Percentiles rank a stretch among this genome's conserved stretches.
phyloP scores from a whole-genome alignment of 2,888 invertebrate genomes.

The Nemurella pictetii region DNA sequence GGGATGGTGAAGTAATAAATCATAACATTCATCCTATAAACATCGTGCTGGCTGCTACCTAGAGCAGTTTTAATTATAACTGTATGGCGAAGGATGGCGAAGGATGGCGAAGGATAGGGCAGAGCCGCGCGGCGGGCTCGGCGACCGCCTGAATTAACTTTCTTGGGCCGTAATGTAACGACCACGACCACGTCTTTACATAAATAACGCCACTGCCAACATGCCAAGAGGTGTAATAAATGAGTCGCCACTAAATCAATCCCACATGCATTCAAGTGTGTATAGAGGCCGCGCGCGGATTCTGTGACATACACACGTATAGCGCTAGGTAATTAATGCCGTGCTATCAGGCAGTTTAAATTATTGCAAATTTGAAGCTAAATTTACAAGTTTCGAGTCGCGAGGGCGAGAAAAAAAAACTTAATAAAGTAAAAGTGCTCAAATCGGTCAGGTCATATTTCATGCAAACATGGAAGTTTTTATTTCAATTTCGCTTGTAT shows the following conservation, averaged over 20 bases:
- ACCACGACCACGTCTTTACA: conserved; percentile 24
- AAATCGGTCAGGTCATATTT: not conserved
- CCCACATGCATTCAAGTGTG: conserved; percentile 2
- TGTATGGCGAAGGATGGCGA: not conserved
- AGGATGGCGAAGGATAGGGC: not conserved
- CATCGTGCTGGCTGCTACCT: conserved; percentile 8
- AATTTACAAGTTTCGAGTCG: not conserved
- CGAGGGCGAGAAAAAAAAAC: not conserved
- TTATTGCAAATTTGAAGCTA: not conserved
- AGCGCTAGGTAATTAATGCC: not conserved
- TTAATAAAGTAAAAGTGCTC: conserved; percentile 16
- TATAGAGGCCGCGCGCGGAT: not conserved
- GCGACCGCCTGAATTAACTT: not conserved
- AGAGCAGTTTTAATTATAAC: conserved; percentile 22
- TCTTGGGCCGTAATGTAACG: not conserved
- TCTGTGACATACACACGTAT: not conserved
- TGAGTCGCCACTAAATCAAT: conserved; percentile 5
- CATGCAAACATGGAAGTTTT: conserved; percentile 3
- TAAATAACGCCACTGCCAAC: conserved; percentile 17
- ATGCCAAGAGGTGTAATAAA: conserved; percentile 15
- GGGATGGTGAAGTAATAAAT: conserved; percentile 10
- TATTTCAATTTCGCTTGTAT: conserved; percentile 26
- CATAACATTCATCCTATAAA: conserved; percentile 2
- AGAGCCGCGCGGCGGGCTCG: not conserved
- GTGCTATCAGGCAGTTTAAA: not conserved